Evolutionary conservation across 2,113 vertebrate genomes (phyloP).

Genomic region (Forbesichthys agassizii): DNA sequence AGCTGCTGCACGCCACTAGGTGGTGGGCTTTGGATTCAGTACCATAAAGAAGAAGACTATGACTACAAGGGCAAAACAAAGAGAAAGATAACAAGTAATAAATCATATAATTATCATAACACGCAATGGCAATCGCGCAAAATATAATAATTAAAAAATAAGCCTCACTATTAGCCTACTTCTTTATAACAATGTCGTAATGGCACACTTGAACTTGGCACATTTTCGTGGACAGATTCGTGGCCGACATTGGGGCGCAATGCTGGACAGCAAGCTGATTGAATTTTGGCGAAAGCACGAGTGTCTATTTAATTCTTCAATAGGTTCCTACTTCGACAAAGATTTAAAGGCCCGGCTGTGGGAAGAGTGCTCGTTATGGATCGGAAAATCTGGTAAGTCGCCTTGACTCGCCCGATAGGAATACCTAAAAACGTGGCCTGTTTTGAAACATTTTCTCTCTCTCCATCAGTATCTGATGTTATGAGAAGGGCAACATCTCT

Average conservation of each 20-base stretch:
- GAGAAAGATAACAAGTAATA: no score
- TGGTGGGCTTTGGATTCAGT: no score
- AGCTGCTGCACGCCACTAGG: no score
- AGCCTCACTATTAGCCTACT: not conserved
- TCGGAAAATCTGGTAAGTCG: conserved; percentile 33
- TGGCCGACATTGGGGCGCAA: conserved; percentile 36
- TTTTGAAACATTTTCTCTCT: not conserved
- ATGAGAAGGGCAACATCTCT: conserved; percentile 38
- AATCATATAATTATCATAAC: no score
- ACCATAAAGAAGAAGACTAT: no score
- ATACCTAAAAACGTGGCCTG: no score
- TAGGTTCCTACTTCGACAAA: conserved; percentile 36
- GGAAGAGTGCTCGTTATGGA: conserved; percentile 22
- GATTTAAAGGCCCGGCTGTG: conserved; percentile 33
- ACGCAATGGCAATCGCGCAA: not conserved
- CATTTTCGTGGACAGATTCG: conserved; percentile 42
- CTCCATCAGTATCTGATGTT: conserved; percentile 30
- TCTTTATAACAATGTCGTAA: not conserved
- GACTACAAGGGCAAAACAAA: no score
- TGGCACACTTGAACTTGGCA: conserved; percentile 1
- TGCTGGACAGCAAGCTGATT: conserved; percentile 38
- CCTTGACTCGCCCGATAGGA: not conserved
- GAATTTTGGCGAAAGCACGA: conserved; percentile 44
- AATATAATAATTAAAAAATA: not conserved
- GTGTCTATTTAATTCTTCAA: conserved; percentile 41